Conservation (phyloP, 2,888 invertebrate genomes). For the Lasius fuliginosus region DNA sequence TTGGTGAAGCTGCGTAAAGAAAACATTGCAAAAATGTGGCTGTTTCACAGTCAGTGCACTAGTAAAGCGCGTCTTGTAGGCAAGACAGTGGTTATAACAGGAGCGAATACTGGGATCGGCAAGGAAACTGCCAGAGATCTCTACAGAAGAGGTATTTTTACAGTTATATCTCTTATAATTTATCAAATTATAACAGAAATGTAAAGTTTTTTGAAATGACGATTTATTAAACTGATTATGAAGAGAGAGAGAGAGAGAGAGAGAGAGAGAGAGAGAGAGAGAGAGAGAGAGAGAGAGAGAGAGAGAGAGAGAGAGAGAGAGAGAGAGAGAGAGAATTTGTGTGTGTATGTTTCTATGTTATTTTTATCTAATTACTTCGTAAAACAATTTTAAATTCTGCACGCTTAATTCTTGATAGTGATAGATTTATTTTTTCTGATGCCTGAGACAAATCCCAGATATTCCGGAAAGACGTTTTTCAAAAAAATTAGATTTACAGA, state of each 20-base stretch:
- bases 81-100: slow-evolving; percentile 82
- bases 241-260: not conserved
- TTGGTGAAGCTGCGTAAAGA: not conserved
- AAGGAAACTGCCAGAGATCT: slow-evolving; percentile 83
- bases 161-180: not conserved
- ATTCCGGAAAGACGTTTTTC: too few relatives aligned
- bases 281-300: too few relatives aligned
- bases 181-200: not conserved
- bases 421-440: not conserved
- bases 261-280: not conserved
- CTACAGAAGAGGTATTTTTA: slow-evolving; percentile 81
- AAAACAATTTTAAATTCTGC: not conserved
- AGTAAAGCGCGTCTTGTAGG: slow-evolving; percentile 85
- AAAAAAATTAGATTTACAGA: too few relatives aligned
- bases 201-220: not conserved
- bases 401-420: not conserved
- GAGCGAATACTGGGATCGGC: slow-evolving; percentile 85
- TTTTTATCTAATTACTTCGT: not conserved
- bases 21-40: slow-evolving; percentile 76
- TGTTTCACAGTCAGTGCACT: slow-evolving; percentile 82
- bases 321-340: not conserved
- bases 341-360: not conserved
- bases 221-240: not conserved
- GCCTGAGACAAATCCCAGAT: not conserved
- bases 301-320: not conserved